Evolutionary conservation across 2,113 vertebrate species (phyloP).

Genomic region (Calyptomena viridis): DNA sequence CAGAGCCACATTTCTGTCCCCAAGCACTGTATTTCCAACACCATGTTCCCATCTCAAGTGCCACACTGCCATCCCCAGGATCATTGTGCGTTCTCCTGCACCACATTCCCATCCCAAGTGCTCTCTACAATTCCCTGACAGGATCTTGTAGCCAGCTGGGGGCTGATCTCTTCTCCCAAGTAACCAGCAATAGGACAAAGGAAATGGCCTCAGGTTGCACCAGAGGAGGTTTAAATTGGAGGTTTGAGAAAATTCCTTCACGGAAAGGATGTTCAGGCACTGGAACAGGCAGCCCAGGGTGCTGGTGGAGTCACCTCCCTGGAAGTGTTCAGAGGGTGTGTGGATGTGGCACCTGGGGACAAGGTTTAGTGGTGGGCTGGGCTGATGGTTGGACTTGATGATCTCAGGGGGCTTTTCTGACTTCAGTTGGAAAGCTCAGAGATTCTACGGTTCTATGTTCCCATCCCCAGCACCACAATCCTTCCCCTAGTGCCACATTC

Average conservation of each 20-base stretch:
- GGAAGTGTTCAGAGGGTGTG: fast-evolving
- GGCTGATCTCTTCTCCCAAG: not conserved
- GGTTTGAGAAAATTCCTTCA: not conserved
- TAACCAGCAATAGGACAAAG: not conserved
- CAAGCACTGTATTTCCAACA: not conserved
- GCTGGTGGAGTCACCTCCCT: not conserved
- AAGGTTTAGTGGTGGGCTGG: fast-evolving
- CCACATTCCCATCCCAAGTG: fast-evolving
- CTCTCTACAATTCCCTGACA: not conserved
- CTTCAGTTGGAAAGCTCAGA: too few relatives aligned
- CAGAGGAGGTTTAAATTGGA: not conserved
- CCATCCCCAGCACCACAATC: too few relatives aligned
- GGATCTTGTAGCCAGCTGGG: not conserved
- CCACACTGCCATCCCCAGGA: not conserved
- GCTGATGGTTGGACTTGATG: fast-evolving
- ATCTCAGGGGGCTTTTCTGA: not conserved
- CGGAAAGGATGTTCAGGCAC: fast-evolving
- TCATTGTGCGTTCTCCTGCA: not conserved
- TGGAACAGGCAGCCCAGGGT: not conserved
- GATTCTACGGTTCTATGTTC: not conserved
- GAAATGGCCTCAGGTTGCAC: not conserved
- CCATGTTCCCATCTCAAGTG: too few relatives aligned
- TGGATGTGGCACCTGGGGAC: not conserved
- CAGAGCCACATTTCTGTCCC: not conserved
- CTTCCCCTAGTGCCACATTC: too few relatives aligned